Conservation (phyloP, 2,113 vertebrate species). For the Notechis scutatus region DNA sequence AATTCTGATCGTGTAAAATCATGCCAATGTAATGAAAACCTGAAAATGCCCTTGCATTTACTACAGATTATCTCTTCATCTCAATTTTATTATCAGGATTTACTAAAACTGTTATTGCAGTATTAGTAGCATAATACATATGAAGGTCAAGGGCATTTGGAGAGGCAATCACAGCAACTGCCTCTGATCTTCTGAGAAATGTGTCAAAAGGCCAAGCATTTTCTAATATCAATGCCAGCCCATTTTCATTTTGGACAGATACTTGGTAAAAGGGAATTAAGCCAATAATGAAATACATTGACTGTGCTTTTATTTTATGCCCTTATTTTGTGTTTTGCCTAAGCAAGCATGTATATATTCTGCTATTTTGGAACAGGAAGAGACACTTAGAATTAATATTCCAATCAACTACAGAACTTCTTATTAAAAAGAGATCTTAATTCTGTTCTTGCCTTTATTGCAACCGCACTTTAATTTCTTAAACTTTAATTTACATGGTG, state of each 20-base stretch:
- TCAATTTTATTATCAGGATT: not conserved
- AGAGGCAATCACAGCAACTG: conserved; percentile 10
- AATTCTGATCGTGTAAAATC: not conserved
- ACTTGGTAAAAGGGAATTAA: conserved; percentile 8
- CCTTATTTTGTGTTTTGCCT: not conserved
- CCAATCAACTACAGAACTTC: not conserved
- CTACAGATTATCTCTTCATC: not conserved
- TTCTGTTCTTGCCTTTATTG: not conserved
- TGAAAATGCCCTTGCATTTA: not conserved
- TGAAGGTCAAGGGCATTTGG: conserved; percentile 22
- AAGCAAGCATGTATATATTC: not conserved
- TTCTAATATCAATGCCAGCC: conserved; percentile 24
- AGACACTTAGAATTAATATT: not conserved
- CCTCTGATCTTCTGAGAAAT: conserved; percentile 2
- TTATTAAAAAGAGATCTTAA: not conserved
- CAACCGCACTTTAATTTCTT: not conserved
- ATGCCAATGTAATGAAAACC: not conserved
- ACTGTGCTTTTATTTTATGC: not conserved
- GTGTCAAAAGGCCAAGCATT: conserved; percentile 16
- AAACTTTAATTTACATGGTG: not conserved
- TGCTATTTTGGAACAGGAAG: not conserved
- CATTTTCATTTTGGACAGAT: conserved; percentile 6
- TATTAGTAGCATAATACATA: not conserved
- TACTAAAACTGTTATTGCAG: not conserved
- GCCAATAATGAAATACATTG: conserved; percentile 3